Conservation (phyloP, 2,888 invertebrate genomes). For the Tetragonisca angustula region DNA sequence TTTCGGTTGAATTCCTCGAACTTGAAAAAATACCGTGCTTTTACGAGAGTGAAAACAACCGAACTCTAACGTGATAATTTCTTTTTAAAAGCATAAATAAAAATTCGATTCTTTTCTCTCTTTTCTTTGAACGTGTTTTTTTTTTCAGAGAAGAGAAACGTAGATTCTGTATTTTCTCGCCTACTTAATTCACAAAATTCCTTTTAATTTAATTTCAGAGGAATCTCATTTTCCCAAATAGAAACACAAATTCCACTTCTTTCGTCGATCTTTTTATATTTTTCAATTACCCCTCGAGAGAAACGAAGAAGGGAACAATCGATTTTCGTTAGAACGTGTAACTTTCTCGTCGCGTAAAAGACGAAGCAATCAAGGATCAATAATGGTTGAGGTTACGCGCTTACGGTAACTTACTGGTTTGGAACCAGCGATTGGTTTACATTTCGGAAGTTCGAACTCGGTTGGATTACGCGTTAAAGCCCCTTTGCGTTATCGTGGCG, state of each 20-base stretch:
- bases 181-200: too few relatives aligned
- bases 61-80: too few relatives aligned
- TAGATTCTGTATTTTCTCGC: too few relatives aligned
- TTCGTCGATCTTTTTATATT: background rate
- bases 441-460: constrained; percentile 24
- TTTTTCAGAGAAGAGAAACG: too few relatives aligned
- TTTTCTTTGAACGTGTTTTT: too few relatives aligned
- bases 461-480: constrained; percentile 43
- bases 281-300: background rate
- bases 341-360: background rate
- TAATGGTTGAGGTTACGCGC: background rate
- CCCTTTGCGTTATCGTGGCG: constrained; percentile 47
- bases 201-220: background rate
- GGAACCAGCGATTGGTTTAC: constrained; percentile 25
- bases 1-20: background rate
- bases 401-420: constrained; percentile 24
- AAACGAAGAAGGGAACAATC: too few relatives aligned
- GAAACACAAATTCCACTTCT: background rate
- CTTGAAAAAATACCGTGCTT: background rate
- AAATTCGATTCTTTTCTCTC: too few relatives aligned
- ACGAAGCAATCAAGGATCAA: background rate
- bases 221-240: rapidly evolving
- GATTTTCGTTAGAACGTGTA: too few relatives aligned
- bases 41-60: too few relatives aligned
- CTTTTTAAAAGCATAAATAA: too few relatives aligned